phyloP scores from a whole-genome alignment of 2,797 vertebrate species.

The Neostethus bicornis region DNA sequence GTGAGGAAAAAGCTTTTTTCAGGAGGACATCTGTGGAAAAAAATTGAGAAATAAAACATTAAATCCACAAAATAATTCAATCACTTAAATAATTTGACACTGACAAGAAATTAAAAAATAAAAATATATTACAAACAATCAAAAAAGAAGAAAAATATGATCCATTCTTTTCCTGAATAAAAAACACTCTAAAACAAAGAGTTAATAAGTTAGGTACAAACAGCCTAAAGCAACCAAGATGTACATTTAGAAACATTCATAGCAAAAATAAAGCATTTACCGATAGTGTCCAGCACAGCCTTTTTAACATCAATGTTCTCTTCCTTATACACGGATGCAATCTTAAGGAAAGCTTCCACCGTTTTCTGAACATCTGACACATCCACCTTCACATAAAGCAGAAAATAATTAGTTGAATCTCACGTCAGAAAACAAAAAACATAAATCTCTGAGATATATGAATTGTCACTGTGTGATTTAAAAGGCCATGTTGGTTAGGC shows the following conservation, averaged over 20 bases:
- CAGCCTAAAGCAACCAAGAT: too few relatives aligned
- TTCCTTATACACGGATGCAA: conserved; percentile 93
- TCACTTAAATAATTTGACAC: neutral
- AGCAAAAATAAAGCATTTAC: conserved; percentile 56
- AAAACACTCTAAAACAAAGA: too few relatives aligned
- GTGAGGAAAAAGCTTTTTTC: conserved; percentile 85
- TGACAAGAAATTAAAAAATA: too few relatives aligned
- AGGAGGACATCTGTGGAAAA: conserved; percentile 85
- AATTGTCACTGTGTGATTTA: too few relatives aligned
- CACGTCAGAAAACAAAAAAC: neutral
- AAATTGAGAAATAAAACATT: neutral
- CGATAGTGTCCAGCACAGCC: conserved; percentile 80
- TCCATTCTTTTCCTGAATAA: too few relatives aligned
- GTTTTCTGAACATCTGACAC: conserved; percentile 85
- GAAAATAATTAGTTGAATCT: conserved; percentile 1
- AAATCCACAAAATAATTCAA: neutral
- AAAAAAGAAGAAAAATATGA: too few relatives aligned
- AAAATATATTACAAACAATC: too few relatives aligned
- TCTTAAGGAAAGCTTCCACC: conserved; percentile 89
- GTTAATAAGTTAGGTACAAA: too few relatives aligned
- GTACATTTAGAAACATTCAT: too few relatives aligned
- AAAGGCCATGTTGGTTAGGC: too few relatives aligned
- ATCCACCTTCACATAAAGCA: conserved; percentile 82
- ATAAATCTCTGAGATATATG: too few relatives aligned
- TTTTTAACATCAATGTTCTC: conserved; percentile 83